Base-by-base conservation (phyloP, 1,140 invertebrate species). In the Eumaeus atala region DNA sequence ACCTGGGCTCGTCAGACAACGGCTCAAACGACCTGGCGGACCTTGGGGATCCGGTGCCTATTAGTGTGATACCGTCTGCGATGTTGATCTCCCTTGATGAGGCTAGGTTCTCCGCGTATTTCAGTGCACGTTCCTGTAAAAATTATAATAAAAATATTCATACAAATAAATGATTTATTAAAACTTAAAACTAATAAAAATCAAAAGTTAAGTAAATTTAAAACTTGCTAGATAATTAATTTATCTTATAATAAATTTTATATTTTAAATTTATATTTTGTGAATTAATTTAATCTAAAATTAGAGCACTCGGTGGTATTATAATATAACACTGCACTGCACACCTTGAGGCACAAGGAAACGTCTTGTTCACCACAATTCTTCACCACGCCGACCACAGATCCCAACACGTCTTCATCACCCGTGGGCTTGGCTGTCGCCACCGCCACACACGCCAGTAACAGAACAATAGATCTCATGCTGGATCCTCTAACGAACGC, bases 291-390 rank as follows among this genome's bases (percentile, higher is more conserved):
- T 40, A 9, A 40, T 3, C 9, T n/a, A n/a, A n/a, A n/a, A n/a
- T 40, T 3, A 40, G 12, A 40, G 9, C 49, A 53, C 36, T 53
- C n/a, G n/a, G n/a, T n/a, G n/a, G n/a, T n/a, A n/a, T n/a, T n/a
- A n/a, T n/a, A n/a, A n/a, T 42, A 44, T 54, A 48, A 6, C 35
- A 35, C 40, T 44, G n/a, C 64, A 56, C 14, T 33, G 77, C 81
- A 84, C 79, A 86, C 91, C 89, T 95, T 95, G 55, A 95, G 82
- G 69, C 94, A 95, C 71, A 93, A 88, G 33, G 92, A 86, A 59
- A 95, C 79, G 56, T 93, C 91, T 59, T 91, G 87, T 51, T 93
- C 91, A 21, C 90, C 90, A 71, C 93, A 93, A 53, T 90, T 89
- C 76, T 91, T 90, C 54, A 93, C 87, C 55, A 92, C 91, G 61